Percentiles rank a stretch among this genome's conserved stretches.
Evolutionary conservation across 2,888 invertebrate species (phyloP).

Genomic region (Melieria picta): DNA sequence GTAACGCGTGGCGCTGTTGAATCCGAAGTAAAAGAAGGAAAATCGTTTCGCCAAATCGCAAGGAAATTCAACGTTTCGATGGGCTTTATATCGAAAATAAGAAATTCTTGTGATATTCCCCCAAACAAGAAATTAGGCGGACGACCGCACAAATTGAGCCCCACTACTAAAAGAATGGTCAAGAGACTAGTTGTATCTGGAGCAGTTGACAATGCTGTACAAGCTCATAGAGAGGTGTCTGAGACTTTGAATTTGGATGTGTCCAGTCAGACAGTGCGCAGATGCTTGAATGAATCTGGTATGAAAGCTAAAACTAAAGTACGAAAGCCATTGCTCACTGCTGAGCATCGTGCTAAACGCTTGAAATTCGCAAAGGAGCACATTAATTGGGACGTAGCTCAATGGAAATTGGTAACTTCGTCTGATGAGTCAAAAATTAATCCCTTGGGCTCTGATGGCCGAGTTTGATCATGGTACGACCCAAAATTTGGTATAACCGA

Average conservation of each 20-base stretch:
- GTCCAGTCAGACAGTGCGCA: not conserved
- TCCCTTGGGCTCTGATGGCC: too few species aligned
- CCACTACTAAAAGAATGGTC: not conserved
- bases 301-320: conserved; percentile 5
- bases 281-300: conserved; percentile 1
- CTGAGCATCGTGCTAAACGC: not conserved
- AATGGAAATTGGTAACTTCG: too few species aligned
- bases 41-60: not conserved
- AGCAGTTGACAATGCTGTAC: conserved; percentile 8
- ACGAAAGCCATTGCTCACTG: conserved; percentile 5
- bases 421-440: too few species aligned
- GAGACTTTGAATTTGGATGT: not conserved
- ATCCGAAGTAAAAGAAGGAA: not conserved
- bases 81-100: not conserved
- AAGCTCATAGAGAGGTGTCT: conserved; percentile 1
- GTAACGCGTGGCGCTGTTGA: not conserved
- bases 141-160: not conserved
- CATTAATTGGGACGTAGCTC: conserved; percentile 1
- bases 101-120: conserved; percentile 2
- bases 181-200: not conserved
- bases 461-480: too few species aligned
- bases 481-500: too few species aligned
- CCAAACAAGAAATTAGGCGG: not conserved
- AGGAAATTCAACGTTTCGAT: too few species aligned
- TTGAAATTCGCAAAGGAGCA: conserved; percentile 3